Evolutionary conservation across 2,113 vertebrate species (phyloP), one percentile per base, ranked within the genome.

Genomic region (Peromyscus californicus): DNA sequence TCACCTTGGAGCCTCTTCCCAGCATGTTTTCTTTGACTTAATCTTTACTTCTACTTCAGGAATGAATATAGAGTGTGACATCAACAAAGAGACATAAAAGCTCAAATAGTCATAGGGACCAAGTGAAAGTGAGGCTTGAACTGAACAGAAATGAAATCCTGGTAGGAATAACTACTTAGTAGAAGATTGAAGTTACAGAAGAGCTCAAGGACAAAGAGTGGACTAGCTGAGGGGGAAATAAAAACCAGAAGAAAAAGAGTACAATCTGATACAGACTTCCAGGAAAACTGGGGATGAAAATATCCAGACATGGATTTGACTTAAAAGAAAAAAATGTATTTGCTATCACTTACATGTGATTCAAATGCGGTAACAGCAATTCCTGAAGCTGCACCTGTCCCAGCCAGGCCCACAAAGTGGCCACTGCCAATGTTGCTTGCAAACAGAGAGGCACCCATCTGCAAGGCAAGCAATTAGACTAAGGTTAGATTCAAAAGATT

Each of bases 361-460:
- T 99, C 99, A 63, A 99, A 99, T 36, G 99, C 99, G 94, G 99
- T 99, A 0, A 98, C 99, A 83, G 99, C 99, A 7, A 99, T 99
- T 39, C 99, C 99, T 1, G 98, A 75, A 7, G 99, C 98, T 0
- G 99, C 99, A 51, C 98, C 99, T 0, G 99, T 99, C 51, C 99
- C 99, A 31, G 99, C 99, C 51, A 99, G 98, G 17, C 99, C 99
- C 82, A 99, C 99, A 85, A 99, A 99, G 96, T 99, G 99, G 0
- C 99, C 99, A 3, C 99, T 99, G 97, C 99, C 99, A 17, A 99
- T 99, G 98, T 99, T 99, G 97, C 99, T 99, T 96, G 99, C 99
- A 95, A 99, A 99, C 54, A 99, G 99, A 4, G 99, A 99, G 4
- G 99, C 99, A 1, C 99, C 99, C 10, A 99, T 99, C 99, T 99